These are phyloP conservation scores for Luffia ferchaultella DNA, from an alignment of 2,888 invertebrate genomes.

Conservation along the genomic window DNA sequence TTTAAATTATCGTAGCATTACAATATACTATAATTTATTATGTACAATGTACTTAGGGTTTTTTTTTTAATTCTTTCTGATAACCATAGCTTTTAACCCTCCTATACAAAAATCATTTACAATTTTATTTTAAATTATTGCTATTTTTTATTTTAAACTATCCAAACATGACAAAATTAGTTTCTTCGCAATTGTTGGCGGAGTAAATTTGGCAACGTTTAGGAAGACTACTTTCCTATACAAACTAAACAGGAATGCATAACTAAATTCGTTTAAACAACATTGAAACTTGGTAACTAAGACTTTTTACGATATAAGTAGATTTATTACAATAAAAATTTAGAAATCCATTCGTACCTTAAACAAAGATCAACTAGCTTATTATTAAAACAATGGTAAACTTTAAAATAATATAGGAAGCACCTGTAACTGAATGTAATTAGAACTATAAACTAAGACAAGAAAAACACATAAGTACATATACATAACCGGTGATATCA, in stretches of 20 bases:
- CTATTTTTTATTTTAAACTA: slow-evolving; percentile 55
- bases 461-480: no score
- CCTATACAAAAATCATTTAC: slow-evolving; percentile 65
- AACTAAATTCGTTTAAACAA: slow-evolving; percentile 63
- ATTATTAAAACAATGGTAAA: no score
- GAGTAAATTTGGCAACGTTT: slow-evolving; percentile 63
- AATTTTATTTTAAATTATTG: slow-evolving; percentile 57
- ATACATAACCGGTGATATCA: no score
- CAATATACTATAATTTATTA: slow-evolving; percentile 20
- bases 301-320: slow-evolving; percentile 19
- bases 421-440: no score
- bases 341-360: not conserved
- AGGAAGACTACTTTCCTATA: slow-evolving; percentile 65
- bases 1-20: slow-evolving; percentile 22
- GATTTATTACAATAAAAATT: not conserved
- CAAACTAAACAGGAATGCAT: slow-evolving; percentile 62
- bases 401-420: no score
- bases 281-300: slow-evolving; percentile 56
- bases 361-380: slow-evolving; percentile 1
- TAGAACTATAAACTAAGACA: no score
- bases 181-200: slow-evolving; percentile 59
- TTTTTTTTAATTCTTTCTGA: slow-evolving; percentile 25
- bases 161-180: slow-evolving; percentile 38
- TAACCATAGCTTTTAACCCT: slow-evolving; percentile 30
- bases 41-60: slow-evolving; percentile 32